Base-by-base conservation (phyloP, 2,113 vertebrate genomes). In the Mungos mungo region DNA sequence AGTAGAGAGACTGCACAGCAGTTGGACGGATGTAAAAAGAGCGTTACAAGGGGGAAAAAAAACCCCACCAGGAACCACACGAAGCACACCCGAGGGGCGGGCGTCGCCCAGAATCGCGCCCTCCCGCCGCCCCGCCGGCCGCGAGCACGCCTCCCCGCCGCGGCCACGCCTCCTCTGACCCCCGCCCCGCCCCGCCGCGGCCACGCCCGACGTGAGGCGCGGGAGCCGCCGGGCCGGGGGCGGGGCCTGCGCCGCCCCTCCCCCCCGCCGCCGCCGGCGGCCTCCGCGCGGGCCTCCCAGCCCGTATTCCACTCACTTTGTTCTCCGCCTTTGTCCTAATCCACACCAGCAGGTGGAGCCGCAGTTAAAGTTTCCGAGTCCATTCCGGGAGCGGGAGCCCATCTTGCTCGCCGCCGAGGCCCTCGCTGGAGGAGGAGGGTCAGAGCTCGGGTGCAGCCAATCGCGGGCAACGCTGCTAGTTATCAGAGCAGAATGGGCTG, bases 401-500 rank as follows among this genome's bases (percentile, higher is more conserved):
- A 91, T 98, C 97, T 98, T 98, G 97, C 97, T 97, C 89, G 98
- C 95, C 93, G 95, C 97, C 88, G 95, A 96, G 96, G 98, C 98
- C 96, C 97, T 97, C 93, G 97, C 97, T 97, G 91, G 96, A 96
- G 98, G 98, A 98, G 99, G 98, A 98, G 99, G 99, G 98, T 95
- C 98, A 94, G 98, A 95, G 97, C 92, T 85, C 97, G 94, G 96
- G 97, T 88, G 97, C 93, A 98, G 98, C 99, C 99, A 99, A 99
- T 99, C 98, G 94, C 96, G 92, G 97, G 96, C 95, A 96, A 97
- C 97, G 98, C 98, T 98, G 98, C 98, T 98, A 97, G 98, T 98
- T 98, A 98, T 98, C 98, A 95, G 98, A 98, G 98, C 98, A 98
- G 98, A 99, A 99, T 99, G 98, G 99, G 98, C 98, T 98, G 99